Percentiles rank a stretch among this genome's conserved stretches.
These are phyloP conservation scores for Cairina moschata DNA, from an alignment of 2,113 vertebrate species.

Conservation along the genomic window DNA sequence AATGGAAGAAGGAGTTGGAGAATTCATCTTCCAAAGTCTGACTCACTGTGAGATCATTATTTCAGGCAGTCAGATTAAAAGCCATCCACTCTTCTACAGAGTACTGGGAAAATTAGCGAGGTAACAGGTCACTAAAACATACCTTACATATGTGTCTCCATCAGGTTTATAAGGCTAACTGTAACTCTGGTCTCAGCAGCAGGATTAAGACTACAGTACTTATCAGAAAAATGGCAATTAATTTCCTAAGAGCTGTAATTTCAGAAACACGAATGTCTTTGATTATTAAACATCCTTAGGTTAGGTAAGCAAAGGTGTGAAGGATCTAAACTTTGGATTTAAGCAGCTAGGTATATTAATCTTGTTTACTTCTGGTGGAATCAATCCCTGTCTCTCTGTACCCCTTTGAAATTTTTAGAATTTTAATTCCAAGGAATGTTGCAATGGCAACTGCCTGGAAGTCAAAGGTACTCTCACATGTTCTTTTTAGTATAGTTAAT, in stretches of 20 bases:
- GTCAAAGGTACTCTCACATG: not conserved
- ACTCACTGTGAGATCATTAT: not conserved
- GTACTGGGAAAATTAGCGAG: not conserved
- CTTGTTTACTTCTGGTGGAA: not conserved
- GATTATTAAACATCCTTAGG: not conserved
- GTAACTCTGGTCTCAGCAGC: not conserved
- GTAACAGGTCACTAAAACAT: not conserved
- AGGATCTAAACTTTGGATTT: not conserved
- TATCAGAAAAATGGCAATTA: not conserved
- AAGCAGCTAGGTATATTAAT: not conserved
- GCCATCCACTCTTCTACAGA: not conserved
- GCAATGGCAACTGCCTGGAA: not conserved
- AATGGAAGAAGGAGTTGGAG: not conserved
- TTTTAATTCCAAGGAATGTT: not conserved
- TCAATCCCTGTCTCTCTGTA: not conserved
- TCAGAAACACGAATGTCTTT: not conserved
- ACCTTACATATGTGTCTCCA: rapidly evolving
- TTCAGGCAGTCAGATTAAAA: not conserved
- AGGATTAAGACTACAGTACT: not conserved
- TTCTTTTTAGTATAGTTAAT: not conserved
- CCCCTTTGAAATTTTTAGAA: not conserved
- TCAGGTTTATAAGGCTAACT: not conserved
- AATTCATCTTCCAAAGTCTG: not conserved
- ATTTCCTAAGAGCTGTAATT: not conserved
- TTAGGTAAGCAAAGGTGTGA: not conserved